Conservation (phyloP, 2,888 invertebrate species). For the Thecophora atra region DNA sequence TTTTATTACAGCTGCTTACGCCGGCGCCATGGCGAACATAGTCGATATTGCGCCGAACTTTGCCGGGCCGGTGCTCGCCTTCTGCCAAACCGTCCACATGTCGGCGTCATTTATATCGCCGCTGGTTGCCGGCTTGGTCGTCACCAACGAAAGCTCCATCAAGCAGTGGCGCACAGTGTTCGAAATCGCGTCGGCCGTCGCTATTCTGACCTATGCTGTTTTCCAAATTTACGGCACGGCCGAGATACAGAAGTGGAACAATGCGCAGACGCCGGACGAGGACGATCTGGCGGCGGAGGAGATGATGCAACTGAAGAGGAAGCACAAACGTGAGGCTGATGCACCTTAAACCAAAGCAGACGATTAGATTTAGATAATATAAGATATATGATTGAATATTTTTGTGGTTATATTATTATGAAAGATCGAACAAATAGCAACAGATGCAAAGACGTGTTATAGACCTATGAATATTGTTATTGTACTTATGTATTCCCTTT, state of each 20-base stretch:
- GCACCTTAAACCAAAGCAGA: constrained; percentile 41
- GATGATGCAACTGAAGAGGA: constrained; percentile 50
- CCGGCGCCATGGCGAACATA: constrained; percentile 80
- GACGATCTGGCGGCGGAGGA: constrained; percentile 45
- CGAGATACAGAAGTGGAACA: constrained; percentile 68
- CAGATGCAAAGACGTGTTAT: not conserved
- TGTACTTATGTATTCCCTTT: constrained; percentile 13
- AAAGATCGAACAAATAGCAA: not conserved
- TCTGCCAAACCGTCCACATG: constrained; percentile 82
- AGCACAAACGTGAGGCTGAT: constrained; percentile 39
- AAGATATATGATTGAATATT: not conserved
- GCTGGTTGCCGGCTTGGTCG: constrained; percentile 71
- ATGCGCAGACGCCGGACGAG: constrained; percentile 13
- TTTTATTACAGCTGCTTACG: constrained; percentile 77
- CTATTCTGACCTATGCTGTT: constrained; percentile 71
- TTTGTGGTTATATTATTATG: not conserved
- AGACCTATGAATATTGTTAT: constrained; percentile 11
- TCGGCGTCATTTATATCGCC: constrained; percentile 77
- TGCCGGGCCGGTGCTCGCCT: constrained; percentile 77
- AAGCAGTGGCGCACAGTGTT: constrained; percentile 75
- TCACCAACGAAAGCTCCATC: constrained; percentile 68
- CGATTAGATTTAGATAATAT: constrained; percentile 36
- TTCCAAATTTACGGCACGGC: constrained; percentile 76
- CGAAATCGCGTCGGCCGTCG: constrained; percentile 71
- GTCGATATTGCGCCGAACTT: constrained; percentile 83